Evolutionary conservation across 2,888 invertebrate genomes (phyloP), one percentile per base, ranked within the genome.

Genomic region (Athalia rosae): DNA sequence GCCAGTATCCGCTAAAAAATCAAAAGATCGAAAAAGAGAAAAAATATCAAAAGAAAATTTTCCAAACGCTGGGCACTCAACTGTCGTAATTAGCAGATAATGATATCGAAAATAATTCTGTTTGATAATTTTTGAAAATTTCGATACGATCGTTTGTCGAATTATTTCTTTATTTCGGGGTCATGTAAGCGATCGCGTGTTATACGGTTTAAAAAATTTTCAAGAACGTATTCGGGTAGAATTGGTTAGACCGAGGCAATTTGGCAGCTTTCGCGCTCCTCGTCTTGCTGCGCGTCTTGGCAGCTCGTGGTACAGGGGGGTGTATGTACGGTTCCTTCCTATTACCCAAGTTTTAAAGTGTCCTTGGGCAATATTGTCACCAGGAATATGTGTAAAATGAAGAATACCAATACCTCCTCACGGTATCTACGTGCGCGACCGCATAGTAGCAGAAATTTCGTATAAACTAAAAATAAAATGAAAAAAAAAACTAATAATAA

Each of bases 301-400:
- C 71, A 71, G 50, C 9, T 56, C n/a, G 74, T 78, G 63, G 79
- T 77, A 78, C 76, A 69, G 71, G 53, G 77, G 28, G 28, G 0
- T 28, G 0, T 28, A 28, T 28, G 28, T 28, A 28, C 2, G 28
- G 28, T 28, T 28, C 28, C 28, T 79, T 81, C 80, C 81, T 83
- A 85, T 85, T 85, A 84, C 80, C 81, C 67, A 85, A 85, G 83
- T 85, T 84, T 85, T 82, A 82, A 85, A 85, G 81, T 82, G 81
- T 81, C 83, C 81, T 82, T 80, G 79, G 82, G 82, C 84, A 83
- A 85, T 85, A 84, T 85, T 85, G 82, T 83, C 82, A 79, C 74
- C 80, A 64, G 79, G 79, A 81, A 28, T 28, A 28, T 77, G 83
- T 79, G 81, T 58, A 71, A 71, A 58, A 71, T 71, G 58, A 56